phyloP scores from a whole-genome alignment of 2,888 invertebrate genomes.

The Pecten maximus region DNA sequence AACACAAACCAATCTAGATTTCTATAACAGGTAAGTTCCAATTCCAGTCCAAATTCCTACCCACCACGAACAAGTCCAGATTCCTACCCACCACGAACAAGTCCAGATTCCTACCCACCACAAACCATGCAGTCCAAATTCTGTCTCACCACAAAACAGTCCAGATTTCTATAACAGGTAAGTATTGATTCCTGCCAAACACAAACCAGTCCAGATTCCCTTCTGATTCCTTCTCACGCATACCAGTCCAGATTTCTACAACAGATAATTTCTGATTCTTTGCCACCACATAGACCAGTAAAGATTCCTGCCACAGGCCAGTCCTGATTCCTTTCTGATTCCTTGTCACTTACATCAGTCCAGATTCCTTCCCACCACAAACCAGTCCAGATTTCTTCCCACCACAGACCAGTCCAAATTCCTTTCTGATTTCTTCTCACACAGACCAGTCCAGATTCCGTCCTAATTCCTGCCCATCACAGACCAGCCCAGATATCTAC shows the following conservation, averaged over 20 bases:
- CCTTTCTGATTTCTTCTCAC: background rate
- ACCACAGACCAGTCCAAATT: background rate
- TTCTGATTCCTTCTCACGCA: too few species aligned
- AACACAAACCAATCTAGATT: too few species aligned
- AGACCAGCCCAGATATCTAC: background rate
- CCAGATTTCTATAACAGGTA: too few species aligned
- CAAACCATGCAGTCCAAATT: too few species aligned
- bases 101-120: too few species aligned
- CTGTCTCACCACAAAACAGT: too few species aligned
- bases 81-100: too few species aligned
- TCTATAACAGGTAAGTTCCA: too few species aligned
- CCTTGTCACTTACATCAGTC: background rate
- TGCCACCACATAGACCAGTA: background rate
- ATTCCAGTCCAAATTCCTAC: too few species aligned
- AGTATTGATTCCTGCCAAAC: background rate
- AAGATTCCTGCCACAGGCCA: background rate
- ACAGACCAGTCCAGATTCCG: background rate
- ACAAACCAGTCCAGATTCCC: background rate
- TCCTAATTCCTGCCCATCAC: background rate
- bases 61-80: too few species aligned
- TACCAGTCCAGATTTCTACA: background rate
- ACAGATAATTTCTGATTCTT: background rate
- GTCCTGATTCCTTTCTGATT: background rate
- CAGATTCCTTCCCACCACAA: background rate
- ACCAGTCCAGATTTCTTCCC: background rate